Evolutionary conservation across 2,888 invertebrate genomes (phyloP).

Genomic region (Anoplius nigerrimus): DNA sequence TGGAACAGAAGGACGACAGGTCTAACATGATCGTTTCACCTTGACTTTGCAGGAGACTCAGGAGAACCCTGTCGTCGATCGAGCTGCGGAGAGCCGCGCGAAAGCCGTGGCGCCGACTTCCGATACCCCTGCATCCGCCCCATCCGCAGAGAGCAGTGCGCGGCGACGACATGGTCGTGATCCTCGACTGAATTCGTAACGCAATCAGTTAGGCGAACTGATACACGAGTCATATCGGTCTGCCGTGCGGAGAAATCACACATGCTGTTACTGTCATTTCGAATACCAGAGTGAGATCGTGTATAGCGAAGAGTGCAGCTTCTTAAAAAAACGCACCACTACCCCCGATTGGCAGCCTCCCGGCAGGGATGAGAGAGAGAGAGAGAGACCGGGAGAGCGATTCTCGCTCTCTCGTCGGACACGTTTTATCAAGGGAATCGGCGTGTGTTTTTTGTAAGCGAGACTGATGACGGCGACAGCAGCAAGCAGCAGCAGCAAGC

Average conservation of each 20-base stretch:
- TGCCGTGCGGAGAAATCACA: slow-evolving; percentile 41
- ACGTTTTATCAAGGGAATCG: neutral
- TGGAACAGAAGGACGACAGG: too few relatives aligned
- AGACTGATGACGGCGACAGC: neutral
- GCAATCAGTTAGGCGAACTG: slow-evolving; percentile 48
- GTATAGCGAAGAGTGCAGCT: too few relatives aligned
- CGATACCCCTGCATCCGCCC: slow-evolving; percentile 61
- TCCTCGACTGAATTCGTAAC: slow-evolving; percentile 72
- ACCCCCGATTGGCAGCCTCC: too few relatives aligned
- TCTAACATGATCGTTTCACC: neutral
- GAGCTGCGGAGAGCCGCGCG: slow-evolving; percentile 90
- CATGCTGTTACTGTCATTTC: slow-evolving; percentile 51
- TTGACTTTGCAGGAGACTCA: slow-evolving; percentile 82
- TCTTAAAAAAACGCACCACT: too few relatives aligned
- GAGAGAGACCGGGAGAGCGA: slow-evolving; percentile 40
- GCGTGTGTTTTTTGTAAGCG: slow-evolving; percentile 11
- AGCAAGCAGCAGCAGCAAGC: too few relatives aligned
- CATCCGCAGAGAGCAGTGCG: slow-evolving; percentile 68
- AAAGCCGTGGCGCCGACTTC: slow-evolving; percentile 86
- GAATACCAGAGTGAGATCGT: slow-evolving; percentile 35
- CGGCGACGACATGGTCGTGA: slow-evolving; percentile 74
- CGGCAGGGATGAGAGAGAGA: too few relatives aligned
- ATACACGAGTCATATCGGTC: slow-evolving; percentile 32
- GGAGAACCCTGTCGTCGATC: slow-evolving; percentile 86
- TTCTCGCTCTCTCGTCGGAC: too few relatives aligned